Evolutionary conservation across 2,888 invertebrate genomes (phyloP).

Genomic region (Epsilonema sp.): DNA sequence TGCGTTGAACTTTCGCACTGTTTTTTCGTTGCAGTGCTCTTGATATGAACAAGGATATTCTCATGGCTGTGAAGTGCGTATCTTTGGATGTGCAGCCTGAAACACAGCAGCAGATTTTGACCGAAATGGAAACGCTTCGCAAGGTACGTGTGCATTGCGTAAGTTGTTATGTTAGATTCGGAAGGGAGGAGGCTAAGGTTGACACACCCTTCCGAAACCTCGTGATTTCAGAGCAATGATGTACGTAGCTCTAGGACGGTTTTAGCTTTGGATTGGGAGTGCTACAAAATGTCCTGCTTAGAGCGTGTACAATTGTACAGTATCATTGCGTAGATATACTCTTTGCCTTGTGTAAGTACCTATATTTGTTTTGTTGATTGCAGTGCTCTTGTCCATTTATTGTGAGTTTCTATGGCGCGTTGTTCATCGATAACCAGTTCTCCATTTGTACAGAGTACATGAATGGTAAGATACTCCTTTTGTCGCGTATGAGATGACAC

Average conservation of each 20-base stretch:
- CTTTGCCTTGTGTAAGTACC: not conserved
- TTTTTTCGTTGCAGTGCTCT: slow-evolving; percentile 19
- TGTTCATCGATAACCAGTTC: slow-evolving; percentile 29
- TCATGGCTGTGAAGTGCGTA: slow-evolving; percentile 30
- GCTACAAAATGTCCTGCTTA: too few species aligned
- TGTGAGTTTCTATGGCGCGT: slow-evolving; percentile 31
- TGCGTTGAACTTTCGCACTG: not conserved
- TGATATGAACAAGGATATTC: slow-evolving; percentile 20
- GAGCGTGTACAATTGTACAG: too few species aligned
- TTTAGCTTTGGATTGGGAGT: too few species aligned
- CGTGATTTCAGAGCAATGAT: too few species aligned
- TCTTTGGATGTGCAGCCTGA: slow-evolving; percentile 26
- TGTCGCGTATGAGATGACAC: not conserved
- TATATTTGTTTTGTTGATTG: not conserved
- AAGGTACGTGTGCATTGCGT: slow-evolving; percentile 22
- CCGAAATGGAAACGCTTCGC: slow-evolving; percentile 28
- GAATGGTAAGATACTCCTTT: slow-evolving; percentile 25
- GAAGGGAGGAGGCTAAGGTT: too few species aligned
- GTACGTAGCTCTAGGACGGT: too few species aligned
- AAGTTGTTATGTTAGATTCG: too few species aligned
- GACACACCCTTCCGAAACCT: too few species aligned
- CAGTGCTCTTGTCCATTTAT: slow-evolving; percentile 30
- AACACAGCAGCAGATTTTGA: slow-evolving; percentile 28
- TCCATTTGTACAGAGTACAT: slow-evolving; percentile 32
- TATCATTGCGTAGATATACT: too few species aligned